Evolutionary conservation across 1,140 invertebrate genomes (phyloP).

Genomic region (Pseudomyrmex concolor): DNA sequence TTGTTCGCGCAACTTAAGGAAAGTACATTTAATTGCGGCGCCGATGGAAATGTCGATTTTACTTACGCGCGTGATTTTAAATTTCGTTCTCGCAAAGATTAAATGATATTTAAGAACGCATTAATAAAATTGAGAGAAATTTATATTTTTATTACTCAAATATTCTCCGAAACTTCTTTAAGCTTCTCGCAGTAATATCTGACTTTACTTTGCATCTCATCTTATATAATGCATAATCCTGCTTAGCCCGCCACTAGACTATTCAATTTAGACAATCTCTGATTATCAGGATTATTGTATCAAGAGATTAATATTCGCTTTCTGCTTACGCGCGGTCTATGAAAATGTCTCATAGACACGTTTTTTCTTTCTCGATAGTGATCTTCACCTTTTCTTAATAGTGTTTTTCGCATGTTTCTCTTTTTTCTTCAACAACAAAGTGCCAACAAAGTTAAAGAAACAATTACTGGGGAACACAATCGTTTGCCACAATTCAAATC

Average conservation of each 20-base stretch:
- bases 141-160: constrained; percentile 31
- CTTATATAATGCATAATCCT: constrained; percentile 49
- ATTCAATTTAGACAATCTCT: constrained; percentile 58
- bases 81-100: too few relatives aligned
- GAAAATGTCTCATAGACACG: background rate
- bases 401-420: background rate
- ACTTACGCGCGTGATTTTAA: too few relatives aligned
- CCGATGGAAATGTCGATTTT: background rate
- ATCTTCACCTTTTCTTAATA: background rate
- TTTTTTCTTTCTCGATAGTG: background rate
- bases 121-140: constrained; percentile 5
- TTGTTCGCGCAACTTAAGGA: constrained; percentile 16
- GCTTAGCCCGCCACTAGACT: constrained; percentile 41
- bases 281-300: constrained; percentile 50
- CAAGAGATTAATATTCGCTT: constrained; percentile 36
- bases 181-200: constrained; percentile 18
- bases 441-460: background rate
- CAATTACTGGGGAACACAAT: background rate
- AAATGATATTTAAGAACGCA: background rate
- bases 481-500: background rate
- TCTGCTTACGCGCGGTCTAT: constrained; percentile 5
- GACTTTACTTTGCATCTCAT: constrained; percentile 57
- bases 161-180: constrained; percentile 35
- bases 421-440: background rate
- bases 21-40: background rate